phyloP scores from a whole-genome alignment of 1,140 invertebrate species.

The Zaprionus kolodkinae region DNA sequence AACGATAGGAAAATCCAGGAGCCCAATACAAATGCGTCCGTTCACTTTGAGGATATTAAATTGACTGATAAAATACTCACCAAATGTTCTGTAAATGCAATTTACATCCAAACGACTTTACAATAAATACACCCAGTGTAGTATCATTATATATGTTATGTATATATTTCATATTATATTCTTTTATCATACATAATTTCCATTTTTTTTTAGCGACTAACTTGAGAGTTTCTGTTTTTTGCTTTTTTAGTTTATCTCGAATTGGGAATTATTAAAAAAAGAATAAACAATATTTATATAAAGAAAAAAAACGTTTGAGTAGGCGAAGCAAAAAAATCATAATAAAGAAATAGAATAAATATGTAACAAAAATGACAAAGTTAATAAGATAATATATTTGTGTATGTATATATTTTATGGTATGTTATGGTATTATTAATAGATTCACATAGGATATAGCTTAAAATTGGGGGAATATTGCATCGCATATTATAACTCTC shows the following conservation, averaged over 20 bases:
- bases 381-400: conserved; percentile 12
- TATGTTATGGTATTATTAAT: conserved; percentile 31
- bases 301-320: conserved; percentile 26
- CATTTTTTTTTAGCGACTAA: conserved; percentile 62
- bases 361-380: conserved; percentile 49
- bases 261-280: neutral
- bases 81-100: neutral
- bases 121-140: conserved; percentile 5
- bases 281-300: conserved; percentile 33
- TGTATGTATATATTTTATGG: conserved; percentile 6
- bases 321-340: conserved; percentile 26
- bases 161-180: conserved; percentile 74
- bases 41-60: too few relatives aligned
- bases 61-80: neutral
- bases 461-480: conserved; percentile 42
- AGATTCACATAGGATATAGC: conserved; percentile 24
- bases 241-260: neutral
- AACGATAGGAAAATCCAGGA: too few relatives aligned
- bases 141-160: conserved; percentile 50
- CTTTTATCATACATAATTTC: conserved; percentile 73
- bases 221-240: conserved; percentile 32
- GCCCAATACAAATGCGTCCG: too few relatives aligned
- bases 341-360: conserved; percentile 43
- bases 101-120: neutral
- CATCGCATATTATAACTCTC: conserved; percentile 24